These are phyloP conservation scores for Orthonevra nobilis DNA, from an alignment of 2,888 invertebrate species.

Conservation along the genomic window DNA sequence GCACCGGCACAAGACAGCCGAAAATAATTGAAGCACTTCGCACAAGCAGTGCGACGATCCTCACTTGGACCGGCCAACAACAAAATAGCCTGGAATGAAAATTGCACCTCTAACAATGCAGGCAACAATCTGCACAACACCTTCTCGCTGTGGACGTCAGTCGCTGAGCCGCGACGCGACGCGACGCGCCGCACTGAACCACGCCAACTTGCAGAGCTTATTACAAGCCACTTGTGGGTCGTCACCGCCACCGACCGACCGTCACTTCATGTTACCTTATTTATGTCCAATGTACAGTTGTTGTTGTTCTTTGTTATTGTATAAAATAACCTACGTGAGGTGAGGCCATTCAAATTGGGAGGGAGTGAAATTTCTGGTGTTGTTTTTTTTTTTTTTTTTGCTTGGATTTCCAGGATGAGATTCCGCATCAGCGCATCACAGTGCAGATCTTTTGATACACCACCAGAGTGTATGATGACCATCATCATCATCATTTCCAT, in stretches of 20 bases:
- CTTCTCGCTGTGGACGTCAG: constrained; percentile 63
- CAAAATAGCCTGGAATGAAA: constrained; percentile 55
- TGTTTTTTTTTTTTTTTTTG: too few species aligned
- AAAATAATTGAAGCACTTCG: constrained; percentile 71
- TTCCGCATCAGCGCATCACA: constrained; percentile 61
- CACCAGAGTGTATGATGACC: constrained; percentile 63
- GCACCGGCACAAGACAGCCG: constrained; percentile 55
- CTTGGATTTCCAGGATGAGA: constrained; percentile 65
- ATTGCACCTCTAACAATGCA: constrained; percentile 70
- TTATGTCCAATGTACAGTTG: constrained; percentile 66
- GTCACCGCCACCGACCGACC: constrained; percentile 29
- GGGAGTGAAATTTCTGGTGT: constrained; percentile 55
- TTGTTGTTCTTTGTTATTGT: constrained; percentile 56
- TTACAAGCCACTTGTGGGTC: constrained; percentile 66
- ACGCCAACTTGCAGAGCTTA: constrained; percentile 62
- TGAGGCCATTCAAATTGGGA: constrained; percentile 70
- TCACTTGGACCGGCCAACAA: constrained; percentile 35
- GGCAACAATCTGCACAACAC: constrained; percentile 68
- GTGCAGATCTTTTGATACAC: constrained; percentile 64
- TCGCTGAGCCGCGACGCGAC: too few species aligned
- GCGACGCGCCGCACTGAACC: too few species aligned
- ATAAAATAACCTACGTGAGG: constrained; percentile 67
- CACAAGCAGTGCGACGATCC: constrained; percentile 64
- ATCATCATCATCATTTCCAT: constrained; percentile 68
- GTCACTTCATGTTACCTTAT: constrained; percentile 42